Evolutionary conservation across 2,888 invertebrate species (phyloP), one percentile per base, ranked within the genome.

Genomic region (Zaprionus obscuricornis): DNA sequence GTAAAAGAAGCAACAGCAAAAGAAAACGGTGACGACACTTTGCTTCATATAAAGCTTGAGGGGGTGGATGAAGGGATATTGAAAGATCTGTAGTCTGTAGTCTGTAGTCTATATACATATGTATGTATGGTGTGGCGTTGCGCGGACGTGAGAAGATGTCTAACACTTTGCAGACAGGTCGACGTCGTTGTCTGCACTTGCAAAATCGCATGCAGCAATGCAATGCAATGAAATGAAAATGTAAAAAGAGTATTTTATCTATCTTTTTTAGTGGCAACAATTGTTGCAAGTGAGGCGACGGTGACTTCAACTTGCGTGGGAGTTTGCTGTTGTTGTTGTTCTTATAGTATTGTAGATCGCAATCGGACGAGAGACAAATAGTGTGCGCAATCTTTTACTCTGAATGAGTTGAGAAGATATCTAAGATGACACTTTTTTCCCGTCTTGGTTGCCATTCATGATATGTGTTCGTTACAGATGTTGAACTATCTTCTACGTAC

Each of bases 351-450:
- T 67, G 52, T 52, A 79, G 88, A 87, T 88, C 71, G 47, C 64
- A 75, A 88, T 88, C 87, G 74, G 68, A 66, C 68, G 63, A 75
- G 75, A 87, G 87, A 88, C 87, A 87, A 88, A 87, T 87, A 75
- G 83, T 87, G 87, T 87, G 87, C 85, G 85, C 88, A 87, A 87
- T 87, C 86, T 86, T 77, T 72, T 82, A 79, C 70, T 74, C 64
- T 62, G 58, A 83, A 67, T 76, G 68, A 76, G 66, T 83, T 65
- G 69, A 66, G 57, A 52, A 79, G 64, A 70, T 77, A 84, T 77
- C 81, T 73, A 43, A 74, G 81, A 70, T 77, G 86, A 77, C 86
- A 82, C 74, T 79, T 83, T 66, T 71, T 66, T 58, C 27, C 8
- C 3, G 4, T 22, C 4, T n/a, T 40, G 31, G 31, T 18, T 31